Conservation (phyloP, 2,888 invertebrate species). For the Polymixis flavicincta region DNA sequence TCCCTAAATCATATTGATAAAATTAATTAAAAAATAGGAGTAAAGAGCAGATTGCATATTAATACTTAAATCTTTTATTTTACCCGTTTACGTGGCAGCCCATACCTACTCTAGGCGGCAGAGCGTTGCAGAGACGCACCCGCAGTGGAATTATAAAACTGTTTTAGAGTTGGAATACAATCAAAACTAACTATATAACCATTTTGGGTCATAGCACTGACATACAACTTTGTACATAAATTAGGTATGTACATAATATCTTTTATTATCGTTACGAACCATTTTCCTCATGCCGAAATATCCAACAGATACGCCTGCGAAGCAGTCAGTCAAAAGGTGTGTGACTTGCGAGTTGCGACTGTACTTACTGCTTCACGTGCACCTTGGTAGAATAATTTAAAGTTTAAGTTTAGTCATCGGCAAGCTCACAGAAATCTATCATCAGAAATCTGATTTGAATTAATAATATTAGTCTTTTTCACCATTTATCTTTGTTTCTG, state of each 20-base stretch:
- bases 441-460: neutral
- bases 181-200: too few relatives aligned
- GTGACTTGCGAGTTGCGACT: neutral
- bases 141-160: neutral
- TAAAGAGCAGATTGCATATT: slow-evolving; percentile 26
- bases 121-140: neutral
- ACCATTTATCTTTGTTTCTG: slow-evolving; percentile 46
- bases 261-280: too few relatives aligned
- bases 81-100: neutral
- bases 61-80: slow-evolving; percentile 9
- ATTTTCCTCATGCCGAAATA: too few relatives aligned
- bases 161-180: neutral
- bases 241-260: too few relatives aligned
- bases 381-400: neutral
- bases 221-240: too few relatives aligned
- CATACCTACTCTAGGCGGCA: too few relatives aligned
- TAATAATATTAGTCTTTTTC: neutral
- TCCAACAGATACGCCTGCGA: neutral
- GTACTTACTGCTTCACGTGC: neutral
- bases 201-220: too few relatives aligned
- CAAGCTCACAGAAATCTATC: slow-evolving; percentile 1
- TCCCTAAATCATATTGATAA: slow-evolving; percentile 72
- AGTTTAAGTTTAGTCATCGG: neutral
- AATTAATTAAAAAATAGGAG: slow-evolving; percentile 46
- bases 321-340: neutral